Evolutionary conservation across 2,797 vertebrate species (phyloP), one percentile per base, ranked within the genome.

Genomic region (Rhinella marina): DNA sequence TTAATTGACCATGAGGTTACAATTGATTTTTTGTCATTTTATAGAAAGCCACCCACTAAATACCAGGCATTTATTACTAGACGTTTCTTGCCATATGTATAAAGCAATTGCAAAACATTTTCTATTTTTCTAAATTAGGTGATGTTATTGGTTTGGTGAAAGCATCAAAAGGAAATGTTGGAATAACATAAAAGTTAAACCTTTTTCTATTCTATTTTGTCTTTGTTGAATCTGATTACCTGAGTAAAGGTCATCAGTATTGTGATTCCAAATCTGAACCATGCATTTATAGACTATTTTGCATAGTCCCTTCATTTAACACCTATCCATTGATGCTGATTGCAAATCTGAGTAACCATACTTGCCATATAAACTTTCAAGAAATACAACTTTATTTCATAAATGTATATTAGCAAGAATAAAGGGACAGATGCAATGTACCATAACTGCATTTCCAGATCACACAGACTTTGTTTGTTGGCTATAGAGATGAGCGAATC

Each of bases 21-120:
- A 78, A 66, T 25, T 79, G 84, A 86, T 62, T 56, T 52, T 56
- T 27, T 68, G 21, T 78, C 59, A 25, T 41, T 78, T 85, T 64
- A 76, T n/a, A 14, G 48, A 75, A 64, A 50, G 50, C 32, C 84
- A 78, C 23, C 61, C 61, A 79, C 25, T 86, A 54, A 66, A 70
- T 86, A 68, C 79, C 50, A 68, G 2, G 7, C 48, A 23, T 85
- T 66, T 54, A 56, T 62, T 66, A 23, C 19, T 66, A 56, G 75
- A 66, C 16, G 59, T 79, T 78, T 85, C 16, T n/a, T 66, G n/a
- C 64, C 72, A 66, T 66, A 27, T 16, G 27, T 2, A 48, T 66
- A 68, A 54, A 54, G 21, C 48, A 79, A 13, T 86, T 29, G 52
- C 50, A 64, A 57, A 27, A 54, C 50, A 54, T 2, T n/a, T 25